Evolutionary conservation across 2,888 invertebrate genomes (phyloP).

Genomic region (Teleiodes luculella): DNA sequence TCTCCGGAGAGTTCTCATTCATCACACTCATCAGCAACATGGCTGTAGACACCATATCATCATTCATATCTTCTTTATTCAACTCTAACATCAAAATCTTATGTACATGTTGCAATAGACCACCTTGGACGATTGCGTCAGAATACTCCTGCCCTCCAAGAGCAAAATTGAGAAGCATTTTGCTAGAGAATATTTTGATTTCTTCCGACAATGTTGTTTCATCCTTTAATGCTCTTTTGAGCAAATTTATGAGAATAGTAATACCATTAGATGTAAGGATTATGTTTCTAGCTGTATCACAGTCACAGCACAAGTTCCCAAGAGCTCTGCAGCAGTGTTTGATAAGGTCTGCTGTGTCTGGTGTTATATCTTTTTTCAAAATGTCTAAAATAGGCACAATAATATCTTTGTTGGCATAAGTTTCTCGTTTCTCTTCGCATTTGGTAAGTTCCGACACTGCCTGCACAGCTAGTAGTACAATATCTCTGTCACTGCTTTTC

Average conservation of each 20-base stretch:
- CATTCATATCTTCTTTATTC: constrained; percentile 71
- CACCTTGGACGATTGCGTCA: constrained; percentile 76
- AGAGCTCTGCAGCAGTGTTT: constrained; percentile 89
- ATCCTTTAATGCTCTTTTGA: constrained; percentile 48
- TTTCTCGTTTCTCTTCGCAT: constrained; percentile 85
- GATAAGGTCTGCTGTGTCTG: constrained; percentile 73
- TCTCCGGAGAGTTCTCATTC: constrained; percentile 80
- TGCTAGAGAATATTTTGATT: constrained; percentile 83
- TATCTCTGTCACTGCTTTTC: constrained; percentile 63
- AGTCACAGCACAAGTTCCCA: constrained; percentile 93
- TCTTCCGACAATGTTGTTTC: constrained; percentile 55
- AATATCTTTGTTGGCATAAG: constrained; percentile 81
- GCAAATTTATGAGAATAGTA: constrained; percentile 56
- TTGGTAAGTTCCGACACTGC: constrained; percentile 90
- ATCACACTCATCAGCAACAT: constrained; percentile 80
- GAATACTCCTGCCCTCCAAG: constrained; percentile 85
- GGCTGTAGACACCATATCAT: constrained; percentile 76
- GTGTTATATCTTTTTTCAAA: constrained; percentile 53
- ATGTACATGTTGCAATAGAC: constrained; percentile 74
- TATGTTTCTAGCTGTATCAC: constrained; percentile 82
- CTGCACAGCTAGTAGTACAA: constrained; percentile 80
- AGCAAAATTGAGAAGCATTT: constrained; percentile 88
- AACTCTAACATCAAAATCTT: constrained; percentile 71
- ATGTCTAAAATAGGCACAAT: constrained; percentile 79
- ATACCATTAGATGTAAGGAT: constrained; percentile 73